Evolutionary conservation across 2,797 vertebrate genomes (phyloP).

Genomic region (Clamator glandarius): DNA sequence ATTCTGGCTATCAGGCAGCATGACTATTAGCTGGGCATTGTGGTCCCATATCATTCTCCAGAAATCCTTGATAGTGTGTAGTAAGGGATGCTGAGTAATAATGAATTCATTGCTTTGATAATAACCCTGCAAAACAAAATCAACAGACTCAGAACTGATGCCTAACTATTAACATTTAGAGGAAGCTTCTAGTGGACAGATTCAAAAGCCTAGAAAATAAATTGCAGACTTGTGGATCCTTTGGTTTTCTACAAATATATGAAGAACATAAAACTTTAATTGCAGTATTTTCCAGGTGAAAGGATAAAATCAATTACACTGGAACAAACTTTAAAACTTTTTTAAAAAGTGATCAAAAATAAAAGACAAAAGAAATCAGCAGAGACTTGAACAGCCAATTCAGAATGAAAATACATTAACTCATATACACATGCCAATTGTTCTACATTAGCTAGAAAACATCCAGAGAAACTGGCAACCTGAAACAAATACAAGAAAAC

Average conservation of each 20-base stretch:
- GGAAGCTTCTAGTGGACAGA: not conserved
- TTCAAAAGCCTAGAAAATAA: not conserved
- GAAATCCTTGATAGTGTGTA: constrained; percentile 91
- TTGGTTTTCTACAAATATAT: not conserved
- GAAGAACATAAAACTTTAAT: not conserved
- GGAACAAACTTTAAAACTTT: not conserved
- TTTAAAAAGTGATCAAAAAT: rapidly evolving
- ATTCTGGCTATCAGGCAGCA: constrained; percentile 86
- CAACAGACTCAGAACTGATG: not conserved
- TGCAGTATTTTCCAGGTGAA: not conserved
- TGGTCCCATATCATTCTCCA: constrained; percentile 99
- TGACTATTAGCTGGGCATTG: constrained; percentile 88
- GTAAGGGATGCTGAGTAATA: constrained; percentile 92
- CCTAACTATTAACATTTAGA: not conserved
- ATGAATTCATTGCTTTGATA: constrained; percentile 91
- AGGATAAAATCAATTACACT: not conserved
- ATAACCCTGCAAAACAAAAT: constrained; percentile 85
- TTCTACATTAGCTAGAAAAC: not conserved
- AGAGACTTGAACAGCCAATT: not conserved
- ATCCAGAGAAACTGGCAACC: not conserved
- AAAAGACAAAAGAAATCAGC: not conserved
- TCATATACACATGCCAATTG: not conserved
- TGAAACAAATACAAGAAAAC: not conserved
- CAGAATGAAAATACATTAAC: not conserved
- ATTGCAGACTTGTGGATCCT: not conserved